A percentile compares a stretch with the other conserved stretches of the same genome.
Evolutionary conservation across 2,888 invertebrate genomes (phyloP).

Genomic region (Elysia crispata): DNA sequence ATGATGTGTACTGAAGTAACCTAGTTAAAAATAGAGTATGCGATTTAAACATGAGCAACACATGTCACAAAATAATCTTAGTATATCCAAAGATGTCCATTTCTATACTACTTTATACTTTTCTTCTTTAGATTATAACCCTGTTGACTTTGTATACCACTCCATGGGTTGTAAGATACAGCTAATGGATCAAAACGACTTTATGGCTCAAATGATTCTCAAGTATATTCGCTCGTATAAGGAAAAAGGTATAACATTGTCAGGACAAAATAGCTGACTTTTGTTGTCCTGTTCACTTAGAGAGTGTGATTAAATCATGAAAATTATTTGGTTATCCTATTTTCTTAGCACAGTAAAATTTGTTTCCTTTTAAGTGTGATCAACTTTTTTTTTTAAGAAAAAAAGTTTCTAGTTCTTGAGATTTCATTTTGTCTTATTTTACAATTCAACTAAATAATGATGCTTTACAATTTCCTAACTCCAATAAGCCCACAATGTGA

Average conservation of each 20-base stretch:
- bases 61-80: background rate
- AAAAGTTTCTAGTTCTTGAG: background rate
- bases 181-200: slow-evolving; percentile 69
- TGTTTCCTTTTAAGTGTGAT: background rate
- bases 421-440: background rate
- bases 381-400: background rate
- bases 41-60: background rate
- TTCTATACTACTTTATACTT: background rate
- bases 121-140: slow-evolving; percentile 67
- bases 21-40: background rate
- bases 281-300: background rate
- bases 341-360: background rate
- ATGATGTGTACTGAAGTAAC: too few relatives aligned
- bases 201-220: slow-evolving; percentile 77
- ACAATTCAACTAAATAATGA: too few relatives aligned
- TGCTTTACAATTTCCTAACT: too few relatives aligned
- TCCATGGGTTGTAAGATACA: slow-evolving; percentile 73
- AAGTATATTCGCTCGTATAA: slow-evolving; percentile 76
- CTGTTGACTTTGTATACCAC: slow-evolving; percentile 78
- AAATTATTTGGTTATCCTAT: background rate
- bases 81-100: background rate
- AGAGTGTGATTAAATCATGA: background rate
- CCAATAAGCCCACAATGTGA: slow-evolving; percentile 44
- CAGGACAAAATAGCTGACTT: background rate
- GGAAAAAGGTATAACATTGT: slow-evolving; percentile 52